phyloP scores from a whole-genome alignment of 2,888 invertebrate genomes.

The Eupithecia centaureata region DNA sequence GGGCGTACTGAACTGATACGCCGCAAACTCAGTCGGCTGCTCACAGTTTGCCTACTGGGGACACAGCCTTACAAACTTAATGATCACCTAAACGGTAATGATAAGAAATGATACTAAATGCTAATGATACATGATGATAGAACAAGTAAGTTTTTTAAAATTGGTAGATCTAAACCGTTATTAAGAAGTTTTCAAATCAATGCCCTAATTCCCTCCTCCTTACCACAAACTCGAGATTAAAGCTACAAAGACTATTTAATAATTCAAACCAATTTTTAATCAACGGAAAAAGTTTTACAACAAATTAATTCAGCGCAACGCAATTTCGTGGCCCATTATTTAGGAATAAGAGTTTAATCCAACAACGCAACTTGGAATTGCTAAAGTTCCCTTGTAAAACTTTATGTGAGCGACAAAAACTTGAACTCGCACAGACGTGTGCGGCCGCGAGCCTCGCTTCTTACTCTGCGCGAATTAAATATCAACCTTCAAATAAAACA shows the following conservation, averaged over 20 bases:
- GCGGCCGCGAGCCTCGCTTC: neutral
- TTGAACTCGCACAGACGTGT: conserved; percentile 30
- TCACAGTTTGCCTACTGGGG: no score
- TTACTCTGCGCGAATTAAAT: no score
- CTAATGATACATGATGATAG: no score
- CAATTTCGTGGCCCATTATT: conserved; percentile 30
- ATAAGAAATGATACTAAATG: no score
- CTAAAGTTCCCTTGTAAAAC: conserved; percentile 30
- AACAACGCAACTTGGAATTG: conserved; percentile 27
- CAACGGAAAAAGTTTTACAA: conserved; percentile 29
- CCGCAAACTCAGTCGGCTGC: no score
- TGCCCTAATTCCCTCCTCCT: neutral
- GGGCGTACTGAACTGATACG: no score
- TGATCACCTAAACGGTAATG: no score
- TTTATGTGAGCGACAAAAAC: conserved; percentile 35
- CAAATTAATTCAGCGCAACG: conserved; percentile 31
- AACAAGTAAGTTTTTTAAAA: no score
- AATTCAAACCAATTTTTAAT: conserved; percentile 29
- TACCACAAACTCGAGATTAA: conserved; percentile 3
- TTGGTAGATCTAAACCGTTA: neutral
- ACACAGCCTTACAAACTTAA: no score
- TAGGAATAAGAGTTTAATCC: conserved; percentile 30
- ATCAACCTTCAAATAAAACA: neutral
- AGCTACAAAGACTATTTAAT: conserved; percentile 15
- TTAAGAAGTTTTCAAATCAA: neutral